Base-by-base conservation (phyloP, 2,113 vertebrate genomes). In the Sterna hirundo region DNA sequence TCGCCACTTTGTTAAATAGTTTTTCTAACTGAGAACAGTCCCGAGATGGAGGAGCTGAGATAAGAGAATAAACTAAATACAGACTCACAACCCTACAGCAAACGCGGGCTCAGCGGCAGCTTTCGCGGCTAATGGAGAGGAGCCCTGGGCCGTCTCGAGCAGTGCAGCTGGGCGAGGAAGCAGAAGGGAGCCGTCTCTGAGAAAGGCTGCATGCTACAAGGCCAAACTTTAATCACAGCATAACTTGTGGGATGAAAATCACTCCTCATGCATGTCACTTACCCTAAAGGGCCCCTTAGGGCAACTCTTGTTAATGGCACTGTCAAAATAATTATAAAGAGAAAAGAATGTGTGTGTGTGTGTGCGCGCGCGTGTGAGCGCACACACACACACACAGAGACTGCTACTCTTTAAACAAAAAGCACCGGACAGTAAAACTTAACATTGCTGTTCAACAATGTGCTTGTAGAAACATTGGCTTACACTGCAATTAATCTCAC, bases 201-300 rank as follows among this genome's bases (percentile, higher is more conserved):
- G 88, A 61, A 76, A 96, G 86, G 95, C 87, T 83, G 93, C 93
- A 77, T 4, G 52, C 79, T 84, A 60, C 82, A 61, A 60, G 92
- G 93, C 93, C 95, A 93, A 80, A 70, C 97, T 93, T 80, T 74
- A 97, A 97, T 96, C 94, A 92, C 95, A 93, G 97, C 97, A 95
- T 92, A 95, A 96, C 92, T 88, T 89, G 95, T 19, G 91, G 90
- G 97, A 96, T 96, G 92, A 96, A 96, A 95, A 94, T 79, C 34
- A 65, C 91, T 95, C 94, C 93, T 97, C 93, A 38, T 97, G 96
- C 90, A 96, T 97, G 97, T 98, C 96, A 96, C 97, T 97, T 96
- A 95, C 97, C 96, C 94, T 70, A 51, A 77, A 96, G 97, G 93
- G 96, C 95, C 94, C 97, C 97, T 95, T 66, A 64, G 97, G 97